phyloP scores from a whole-genome alignment of 2,888 invertebrate species.

The Frankliniella fusca region DNA sequence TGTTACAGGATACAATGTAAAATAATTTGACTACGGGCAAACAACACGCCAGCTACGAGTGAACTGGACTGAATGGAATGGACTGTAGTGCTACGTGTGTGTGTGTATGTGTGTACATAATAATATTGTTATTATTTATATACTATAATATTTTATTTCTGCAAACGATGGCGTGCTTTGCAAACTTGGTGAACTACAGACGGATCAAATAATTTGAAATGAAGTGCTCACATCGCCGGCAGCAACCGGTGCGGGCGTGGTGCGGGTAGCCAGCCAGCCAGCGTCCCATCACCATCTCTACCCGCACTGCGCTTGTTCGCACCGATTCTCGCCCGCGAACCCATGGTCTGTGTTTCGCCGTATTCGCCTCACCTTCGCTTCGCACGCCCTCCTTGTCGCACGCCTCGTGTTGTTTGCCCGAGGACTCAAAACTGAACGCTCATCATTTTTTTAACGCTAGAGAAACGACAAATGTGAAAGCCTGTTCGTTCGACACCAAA shows the following conservation, averaged over 20 bases:
- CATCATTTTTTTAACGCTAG: background rate
- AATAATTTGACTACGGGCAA: constrained; percentile 9
- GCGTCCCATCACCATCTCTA: constrained; percentile 17
- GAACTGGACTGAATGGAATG: constrained; percentile 22
- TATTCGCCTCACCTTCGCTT: constrained; percentile 12
- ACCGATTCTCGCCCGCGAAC: background rate
- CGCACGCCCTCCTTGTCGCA: background rate
- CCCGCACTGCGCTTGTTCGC: background rate
- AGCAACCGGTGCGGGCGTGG: background rate
- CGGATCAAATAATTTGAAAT: background rate
- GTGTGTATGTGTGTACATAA: constrained; percentile 10
- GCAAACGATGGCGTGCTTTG: constrained; percentile 8
- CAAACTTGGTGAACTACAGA: constrained; percentile 4
- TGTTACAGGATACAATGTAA: background rate
- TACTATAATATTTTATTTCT: background rate
- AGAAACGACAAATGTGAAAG: background rate
- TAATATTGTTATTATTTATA: background rate
- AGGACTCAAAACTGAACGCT: background rate
- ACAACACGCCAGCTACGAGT: constrained; percentile 19
- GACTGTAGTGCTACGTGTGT: constrained; percentile 5
- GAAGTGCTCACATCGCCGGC: constrained; percentile 6
- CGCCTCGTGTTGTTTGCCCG: constrained; percentile 9
- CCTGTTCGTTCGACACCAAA: background rate
- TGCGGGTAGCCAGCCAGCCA: constrained; percentile 18
- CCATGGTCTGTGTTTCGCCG: background rate